Conservation (phyloP, 1,140 invertebrate species). For the Mycetomoellerius zeteki region DNA sequence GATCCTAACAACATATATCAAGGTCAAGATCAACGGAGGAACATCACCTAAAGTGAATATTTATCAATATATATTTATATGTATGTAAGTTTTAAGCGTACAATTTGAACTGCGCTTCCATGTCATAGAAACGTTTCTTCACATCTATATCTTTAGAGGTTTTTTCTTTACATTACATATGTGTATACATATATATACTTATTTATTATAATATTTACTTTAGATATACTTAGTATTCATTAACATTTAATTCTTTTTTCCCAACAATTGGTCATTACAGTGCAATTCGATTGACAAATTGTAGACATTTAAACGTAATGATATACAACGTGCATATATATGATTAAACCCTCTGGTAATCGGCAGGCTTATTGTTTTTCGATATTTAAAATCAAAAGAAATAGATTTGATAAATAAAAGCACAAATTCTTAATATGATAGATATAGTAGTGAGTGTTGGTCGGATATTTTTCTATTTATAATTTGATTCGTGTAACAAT, state of each 20-base stretch:
- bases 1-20: too few species aligned
- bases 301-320: constrained; percentile 59
- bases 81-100: constrained; percentile 75
- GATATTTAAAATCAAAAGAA: constrained; percentile 59
- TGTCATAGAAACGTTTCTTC: constrained; percentile 71
- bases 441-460: constrained; percentile 69
- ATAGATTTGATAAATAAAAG: constrained; percentile 53
- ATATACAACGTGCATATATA: constrained; percentile 21
- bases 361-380: constrained; percentile 60
- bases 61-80: constrained; percentile 39
- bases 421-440: constrained; percentile 59
- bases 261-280: constrained; percentile 39
- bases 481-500: constrained; percentile 56
- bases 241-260: constrained; percentile 66
- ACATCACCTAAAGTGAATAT: too few species aligned
- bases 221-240: constrained; percentile 65
- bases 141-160: constrained; percentile 50
- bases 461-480: constrained; percentile 62
- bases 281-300: constrained; percentile 43
- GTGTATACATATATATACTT: constrained; percentile 65
- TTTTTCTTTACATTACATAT: constrained; percentile 51
- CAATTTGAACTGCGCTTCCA: constrained; percentile 73
- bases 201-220: constrained; percentile 67
- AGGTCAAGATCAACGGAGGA: too few species aligned
- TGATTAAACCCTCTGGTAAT: constrained; percentile 50